Evolutionary conservation across 2,797 vertebrate genomes (phyloP), one percentile per base, ranked within the genome.

Genomic region (Gymnoscopelus microlampas): DNA sequence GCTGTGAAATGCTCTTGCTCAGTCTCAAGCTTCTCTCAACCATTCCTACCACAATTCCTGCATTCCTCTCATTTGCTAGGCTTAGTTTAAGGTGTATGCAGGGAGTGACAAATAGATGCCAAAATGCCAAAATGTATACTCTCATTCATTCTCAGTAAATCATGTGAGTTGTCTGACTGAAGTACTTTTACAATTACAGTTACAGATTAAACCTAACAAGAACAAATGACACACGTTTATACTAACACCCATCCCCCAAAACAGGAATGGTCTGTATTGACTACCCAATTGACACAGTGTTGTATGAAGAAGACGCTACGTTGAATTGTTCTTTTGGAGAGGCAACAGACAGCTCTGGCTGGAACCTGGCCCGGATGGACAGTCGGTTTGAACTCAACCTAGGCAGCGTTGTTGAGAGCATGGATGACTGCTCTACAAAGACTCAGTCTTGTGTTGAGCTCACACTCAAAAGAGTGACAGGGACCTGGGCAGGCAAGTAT

Each of bases 251-350:
- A 14, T 29, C 51, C 48, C 60, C 56, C 62, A 13, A 66, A 29
- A 74, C 53, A 94, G 93, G 93, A 55, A 44, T 92, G 76, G 91
- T 90, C 4, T 9, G 5, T 4, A 90, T 94, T 0, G 8, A 74
- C 0, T 3, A 63, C 0, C 88, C 84, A 1, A 0, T 0, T 0
- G 0, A 0, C 0, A 19, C 0, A 5, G 74, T 93, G 56, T 49
- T 49, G 2, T 93, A 91, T n/a, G 0, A 2, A 0, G 79, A 86
- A 0, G 0, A 0, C 0, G 61, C 73, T 0, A 0, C 0, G 0
- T 26, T 94, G 8, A 79, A 11, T 0, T 94, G 94, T 67, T 69
- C 2, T 2, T 70, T 85, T 10, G 47, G 81, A 0, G 89, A 89
- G 69, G 0, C 0, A 0, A 64, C 83, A 1, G 60, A 2, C 0